Evolutionary conservation across 2,797 vertebrate genomes (phyloP), one percentile per base, ranked within the genome.

Genomic region (Gallinago solitaria): DNA sequence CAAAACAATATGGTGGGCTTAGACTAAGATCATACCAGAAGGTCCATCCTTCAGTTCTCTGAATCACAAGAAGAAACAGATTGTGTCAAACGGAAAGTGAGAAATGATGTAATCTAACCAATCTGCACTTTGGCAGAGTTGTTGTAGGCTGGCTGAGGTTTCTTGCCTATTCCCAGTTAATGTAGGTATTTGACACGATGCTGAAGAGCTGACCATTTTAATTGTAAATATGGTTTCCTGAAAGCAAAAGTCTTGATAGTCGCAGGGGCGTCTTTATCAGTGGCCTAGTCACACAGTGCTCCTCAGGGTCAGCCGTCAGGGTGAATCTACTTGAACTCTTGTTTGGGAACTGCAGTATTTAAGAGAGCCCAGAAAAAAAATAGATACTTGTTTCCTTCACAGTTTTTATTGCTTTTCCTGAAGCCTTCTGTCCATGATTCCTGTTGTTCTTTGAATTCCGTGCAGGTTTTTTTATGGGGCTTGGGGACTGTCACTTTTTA

Each of bases 41-140:
- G 70, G 73, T 92, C 76, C 35, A 24, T 77, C 48, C 35, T 87
- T 93, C 51, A 80, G 57, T 90, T 95, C 59, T 70, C 63, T 93
- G 80, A 96, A 60, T 96, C 77, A 81, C 53, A 77, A 63, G 70
- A 89, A 87, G 59, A 82, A 92, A 76, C 56, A 93, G 87, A 90
- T 92, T 95, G 74, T 88, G 81, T 77, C 48, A 83, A 91, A 83
- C 4, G 11, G 30, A 71, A 91, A 83, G 81, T 41, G 35, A 83
- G 69, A 89, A 95, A 74, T 81, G 91, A 37, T 0, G 0, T 73
- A 64, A 91, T 91, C 35, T 91, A 85, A 88, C 78, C 65, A 73
- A 11, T 86, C 50, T 81, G 56, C 76, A 60, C 68, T 82, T 89
- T 28, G 45, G 25, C 57, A 64, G 33, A 90, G 33, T 82, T 54